Base-by-base conservation (phyloP, 1,140 invertebrate genomes). In the Atopsyche davidsoni region DNA sequence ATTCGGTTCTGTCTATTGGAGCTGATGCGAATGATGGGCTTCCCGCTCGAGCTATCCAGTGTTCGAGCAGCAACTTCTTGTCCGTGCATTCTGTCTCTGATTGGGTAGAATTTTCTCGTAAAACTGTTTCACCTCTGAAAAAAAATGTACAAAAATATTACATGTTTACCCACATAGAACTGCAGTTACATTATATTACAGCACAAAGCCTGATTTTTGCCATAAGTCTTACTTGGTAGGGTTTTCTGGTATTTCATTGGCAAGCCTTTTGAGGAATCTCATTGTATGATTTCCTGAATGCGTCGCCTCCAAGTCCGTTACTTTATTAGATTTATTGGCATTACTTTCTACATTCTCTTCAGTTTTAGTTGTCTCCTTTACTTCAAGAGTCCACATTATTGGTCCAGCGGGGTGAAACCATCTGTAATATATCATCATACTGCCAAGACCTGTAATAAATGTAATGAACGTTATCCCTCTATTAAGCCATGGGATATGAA, bases 391-490 rank as follows among this genome's bases (percentile, higher is more conserved):
- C 68, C 66, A 71, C 14, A 60, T 59, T 24, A 75, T 73, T 24
- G 70, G 66, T 22, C 67, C 71, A 56, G 73, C 70, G 11, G 72
- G 72, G 60, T 82, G 79, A 60, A 83, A 83, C 60, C 76, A 81
- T 59, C 75, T 76, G 54, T 83, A 82, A 59, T 84, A 85, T 2
- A 83, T 60, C 2, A 79, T 59, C 77, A 85, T 80, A 53, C 79
- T 77, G 11, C 63, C 58, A 39, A 84, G 61, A 21, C 80, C 76
- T 79, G 53, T 45, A 63, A 63, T 62, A 48, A 23, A 40, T 46
- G 41, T 14, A 35, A 36, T 10, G 3, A 52, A 17, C 19, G 19
- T 23, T 31, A 35, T 28, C 24, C 24, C n/a, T 28, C n/a, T 28
- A 28, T 28, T 28, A 28, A 6, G 24, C 6, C 24, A 7, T 28